These are phyloP conservation scores for Parotocinclus haroldoi DNA, from an alignment of 2,797 vertebrate species.

Conservation along the genomic window DNA sequence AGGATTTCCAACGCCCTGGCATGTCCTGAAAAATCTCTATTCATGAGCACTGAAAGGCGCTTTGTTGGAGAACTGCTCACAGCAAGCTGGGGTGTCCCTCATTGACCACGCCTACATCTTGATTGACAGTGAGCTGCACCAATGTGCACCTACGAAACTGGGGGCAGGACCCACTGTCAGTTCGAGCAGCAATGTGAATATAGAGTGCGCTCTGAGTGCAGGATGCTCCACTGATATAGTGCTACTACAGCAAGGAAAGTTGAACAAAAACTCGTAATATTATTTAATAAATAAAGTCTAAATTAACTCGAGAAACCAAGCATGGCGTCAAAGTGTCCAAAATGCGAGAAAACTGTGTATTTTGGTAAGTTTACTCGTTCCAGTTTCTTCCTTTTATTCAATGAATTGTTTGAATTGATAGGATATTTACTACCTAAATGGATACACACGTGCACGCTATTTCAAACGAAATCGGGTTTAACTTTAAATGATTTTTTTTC, in stretches of 20 bases:
- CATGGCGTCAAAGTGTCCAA: conserved; percentile 95
- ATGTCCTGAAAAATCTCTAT: conserved; percentile 65
- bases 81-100: conserved; percentile 39
- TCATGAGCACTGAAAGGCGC: conserved; percentile 68
- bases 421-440: too few species aligned
- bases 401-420: background rate
- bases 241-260: conserved; percentile 35
- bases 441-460: too few species aligned
- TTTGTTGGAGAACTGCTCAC: conserved; percentile 65
- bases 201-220: conserved; percentile 46
- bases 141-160: conserved; percentile 14
- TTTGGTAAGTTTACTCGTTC: conserved; percentile 79
- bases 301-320: conserved; percentile 4
- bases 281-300: too few species aligned
- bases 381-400: background rate
- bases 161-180: background rate
- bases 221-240: conserved; percentile 52
- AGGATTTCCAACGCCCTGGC: conserved; percentile 56
- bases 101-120: background rate
- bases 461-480: too few species aligned
- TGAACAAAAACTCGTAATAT: too few species aligned
- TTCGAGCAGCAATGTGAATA: conserved; percentile 67
- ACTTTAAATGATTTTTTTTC: too few species aligned
- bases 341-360: conserved; percentile 95
- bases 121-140: conserved; percentile 38